Percentiles rank a stretch among this genome's conserved stretches.
phyloP scores from a whole-genome alignment of 2,888 invertebrate genomes.

The Crioceris asparagi region DNA sequence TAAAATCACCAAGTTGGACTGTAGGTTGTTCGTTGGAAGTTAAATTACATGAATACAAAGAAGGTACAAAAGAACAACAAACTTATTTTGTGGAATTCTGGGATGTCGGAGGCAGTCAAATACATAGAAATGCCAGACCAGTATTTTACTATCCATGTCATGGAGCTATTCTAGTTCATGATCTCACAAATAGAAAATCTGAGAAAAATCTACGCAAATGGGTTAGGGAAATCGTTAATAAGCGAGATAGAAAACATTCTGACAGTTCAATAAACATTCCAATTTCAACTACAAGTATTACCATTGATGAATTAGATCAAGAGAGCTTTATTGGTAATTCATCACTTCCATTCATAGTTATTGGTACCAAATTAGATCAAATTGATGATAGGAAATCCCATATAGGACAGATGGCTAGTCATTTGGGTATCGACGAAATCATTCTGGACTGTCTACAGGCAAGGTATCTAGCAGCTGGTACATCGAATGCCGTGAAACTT shows the following conservation, averaged over 20 bases:
- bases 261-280: conserved; percentile 7
- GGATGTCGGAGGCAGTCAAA: conserved; percentile 93
- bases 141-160: conserved; percentile 92
- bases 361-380: conserved; percentile 79
- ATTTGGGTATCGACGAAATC: conserved; percentile 90
- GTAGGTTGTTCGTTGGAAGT: conserved; percentile 94
- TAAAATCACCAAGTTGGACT: conserved; percentile 86
- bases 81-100: conserved; percentile 91
- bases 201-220: conserved; percentile 88
- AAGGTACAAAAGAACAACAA: conserved; percentile 84
- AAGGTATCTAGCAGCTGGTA: conserved; percentile 85
- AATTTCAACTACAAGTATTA: conserved; percentile 2
- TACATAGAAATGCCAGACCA: conserved; percentile 83
- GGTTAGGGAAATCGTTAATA: conserved; percentile 56
- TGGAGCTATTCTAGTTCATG: conserved; percentile 93
- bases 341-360: conserved; percentile 79
- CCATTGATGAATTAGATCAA: conserved; percentile 43
- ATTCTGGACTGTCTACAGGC: conserved; percentile 64
- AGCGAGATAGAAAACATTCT: conserved; percentile 14
- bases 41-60: conserved; percentile 88
- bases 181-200: conserved; percentile 91
- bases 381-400: conserved; percentile 60
- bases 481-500: conserved; percentile 87
- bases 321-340: conserved; percentile 80
- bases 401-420: conserved; percentile 60